phyloP scores from a whole-genome alignment of 2,113 vertebrate genomes.

The Turnix velox region DNA sequence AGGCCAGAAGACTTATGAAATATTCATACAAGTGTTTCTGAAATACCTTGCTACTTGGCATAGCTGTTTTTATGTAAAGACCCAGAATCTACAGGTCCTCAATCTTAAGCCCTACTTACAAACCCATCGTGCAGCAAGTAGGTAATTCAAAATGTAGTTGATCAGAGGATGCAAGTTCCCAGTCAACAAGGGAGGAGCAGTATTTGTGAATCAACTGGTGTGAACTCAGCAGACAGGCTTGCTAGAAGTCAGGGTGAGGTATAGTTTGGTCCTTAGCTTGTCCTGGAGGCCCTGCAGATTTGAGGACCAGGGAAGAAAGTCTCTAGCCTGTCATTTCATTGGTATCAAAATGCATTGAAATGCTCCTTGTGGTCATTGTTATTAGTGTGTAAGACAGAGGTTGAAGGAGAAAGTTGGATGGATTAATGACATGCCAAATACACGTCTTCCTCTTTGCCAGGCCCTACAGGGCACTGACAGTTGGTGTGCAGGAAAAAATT shows the following conservation, averaged over 20 bases:
- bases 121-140: neutral
- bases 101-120: neutral
- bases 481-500: neutral
- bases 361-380: neutral
- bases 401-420: neutral
- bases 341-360: neutral
- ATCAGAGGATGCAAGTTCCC: neutral
- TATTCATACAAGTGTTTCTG: neutral
- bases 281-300: neutral
- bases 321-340: neutral
- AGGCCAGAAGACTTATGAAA: neutral
- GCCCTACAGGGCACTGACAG: neutral
- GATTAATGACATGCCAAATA: neutral
- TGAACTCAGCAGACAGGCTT: neutral
- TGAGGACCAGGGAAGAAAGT: neutral
- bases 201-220: neutral
- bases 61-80: neutral
- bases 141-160: neutral
- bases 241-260: neutral
- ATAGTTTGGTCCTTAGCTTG: neutral
- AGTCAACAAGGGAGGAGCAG: rapidly evolving
- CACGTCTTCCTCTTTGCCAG: neutral
- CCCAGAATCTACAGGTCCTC: neutral
- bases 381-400: neutral
- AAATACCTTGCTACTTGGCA: neutral